Conservation (phyloP, 2,113 vertebrate genomes). For the Odontesthes bonariensis region DNA sequence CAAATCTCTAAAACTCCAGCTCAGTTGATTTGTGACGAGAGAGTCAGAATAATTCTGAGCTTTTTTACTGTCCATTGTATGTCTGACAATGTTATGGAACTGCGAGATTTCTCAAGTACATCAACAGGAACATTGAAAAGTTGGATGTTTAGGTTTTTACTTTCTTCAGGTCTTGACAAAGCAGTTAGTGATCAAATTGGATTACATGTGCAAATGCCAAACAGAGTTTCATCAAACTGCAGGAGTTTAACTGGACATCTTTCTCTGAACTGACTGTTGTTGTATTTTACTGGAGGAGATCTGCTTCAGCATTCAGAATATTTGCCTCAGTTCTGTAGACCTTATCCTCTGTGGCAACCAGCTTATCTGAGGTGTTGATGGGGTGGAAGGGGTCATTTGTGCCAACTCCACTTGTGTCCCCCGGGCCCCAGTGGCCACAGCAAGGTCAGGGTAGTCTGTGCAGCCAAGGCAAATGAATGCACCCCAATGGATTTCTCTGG, state of each 20-base stretch:
- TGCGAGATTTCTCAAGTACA: neutral
- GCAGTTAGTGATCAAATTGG: neutral
- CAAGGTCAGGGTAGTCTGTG: slow-evolving; percentile 32
- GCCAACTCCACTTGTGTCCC: slow-evolving; percentile 21
- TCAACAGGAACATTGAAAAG: neutral
- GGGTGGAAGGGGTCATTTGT: slow-evolving; percentile 14
- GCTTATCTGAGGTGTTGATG: slow-evolving; percentile 25
- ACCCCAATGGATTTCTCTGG: slow-evolving; percentile 41
- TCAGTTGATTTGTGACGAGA: neutral
- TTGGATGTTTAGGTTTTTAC: neutral
- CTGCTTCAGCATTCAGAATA: slow-evolving; percentile 3
- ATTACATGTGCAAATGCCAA: slow-evolving; percentile 11
- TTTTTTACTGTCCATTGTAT: neutral
- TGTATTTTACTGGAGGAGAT: slow-evolving; percentile 7
- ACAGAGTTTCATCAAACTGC: slow-evolving; percentile 17
- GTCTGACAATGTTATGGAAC: neutral
- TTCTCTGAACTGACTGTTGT: neutral
- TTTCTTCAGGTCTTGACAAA: neutral
- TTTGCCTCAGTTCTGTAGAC: slow-evolving; percentile 15
- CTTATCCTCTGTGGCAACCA: slow-evolving; percentile 29
- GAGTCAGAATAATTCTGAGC: neutral
- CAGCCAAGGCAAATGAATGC: slow-evolving; percentile 41
- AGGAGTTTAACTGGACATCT: neutral
- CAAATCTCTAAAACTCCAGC: neutral
- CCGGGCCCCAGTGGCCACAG: slow-evolving; percentile 28